Percentiles rank a stretch among this genome's conserved stretches.
phyloP scores from a whole-genome alignment of 2,113 vertebrate genomes.

The Eulemur rufifrons region DNA sequence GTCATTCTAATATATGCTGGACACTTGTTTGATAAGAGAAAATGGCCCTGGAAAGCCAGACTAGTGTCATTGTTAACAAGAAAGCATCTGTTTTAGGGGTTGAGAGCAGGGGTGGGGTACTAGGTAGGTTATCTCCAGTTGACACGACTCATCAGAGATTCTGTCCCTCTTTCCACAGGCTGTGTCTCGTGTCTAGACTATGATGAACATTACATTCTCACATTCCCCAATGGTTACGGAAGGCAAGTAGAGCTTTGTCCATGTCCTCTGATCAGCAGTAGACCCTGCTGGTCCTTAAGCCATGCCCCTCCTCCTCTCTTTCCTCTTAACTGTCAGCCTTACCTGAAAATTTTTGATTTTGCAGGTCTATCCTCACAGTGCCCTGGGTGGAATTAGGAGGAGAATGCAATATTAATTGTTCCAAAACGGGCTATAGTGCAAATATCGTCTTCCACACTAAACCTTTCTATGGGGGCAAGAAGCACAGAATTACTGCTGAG shows the following conservation, averaged over 20 bases:
- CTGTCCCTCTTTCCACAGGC: constrained; percentile 81
- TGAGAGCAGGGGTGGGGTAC: not conserved
- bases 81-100: not conserved
- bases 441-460: constrained; percentile 98
- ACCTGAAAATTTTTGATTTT: constrained; percentile 44
- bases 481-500: constrained; percentile 98
- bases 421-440: constrained; percentile 96
- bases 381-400: constrained; percentile 99
- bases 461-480: constrained; percentile 99
- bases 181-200: constrained; percentile 98
- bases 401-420: constrained; percentile 97
- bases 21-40: not conserved
- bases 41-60: not conserved
- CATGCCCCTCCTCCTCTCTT: not conserved
- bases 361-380: constrained; percentile 98
- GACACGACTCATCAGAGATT: not conserved
- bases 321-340: not conserved
- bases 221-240: constrained; percentile 98
- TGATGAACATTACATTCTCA: constrained; percentile 98
- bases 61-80: not conserved
- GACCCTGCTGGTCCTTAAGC: not conserved
- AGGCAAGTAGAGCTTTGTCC: constrained; percentile 86
- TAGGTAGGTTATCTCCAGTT: not conserved
- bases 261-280: not conserved
- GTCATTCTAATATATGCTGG: not conserved